Base-by-base conservation (phyloP, 2,888 invertebrate species). In the Pristionchus arcanus region DNA sequence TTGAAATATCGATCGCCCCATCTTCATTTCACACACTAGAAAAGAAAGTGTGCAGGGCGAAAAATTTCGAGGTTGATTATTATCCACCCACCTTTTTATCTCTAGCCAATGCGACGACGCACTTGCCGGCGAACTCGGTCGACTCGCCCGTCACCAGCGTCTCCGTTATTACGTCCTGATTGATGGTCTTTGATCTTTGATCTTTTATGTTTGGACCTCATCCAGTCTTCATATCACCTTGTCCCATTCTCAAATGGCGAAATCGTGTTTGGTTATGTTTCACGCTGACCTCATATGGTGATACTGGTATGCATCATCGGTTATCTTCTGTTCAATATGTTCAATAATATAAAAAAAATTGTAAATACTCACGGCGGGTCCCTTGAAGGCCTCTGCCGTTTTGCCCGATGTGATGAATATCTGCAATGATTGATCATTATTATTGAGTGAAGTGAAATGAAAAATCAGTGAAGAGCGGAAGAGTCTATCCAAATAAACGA, bases 41-140 rank as follows among this genome's bases (percentile, higher is more conserved):
- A n/a, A n/a, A n/a, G n/a, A n/a, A n/a, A n/a, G n/a, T n/a, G n/a
- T n/a, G n/a, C n/a, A n/a, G n/a, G n/a, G n/a, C n/a, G n/a, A n/a
- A 1, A 31, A 74, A 31, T 16, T 71, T 31, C 37, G 2, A 13
- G 37, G 19, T 53, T 53, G 28, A 28, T 83, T 83, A 25, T n/a
- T 25, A 21, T 11, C 31, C 49, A 5, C 89, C 11, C 3, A 83
- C 90, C 55, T 94, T 94, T 19, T 91, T 83, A 92, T 96, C 96
- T 63, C 93, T 90, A 1, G 94, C 94, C 90, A 95, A 87, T 15
- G 91, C 90, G 21, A 93, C 95, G 34, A 95, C 90, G 25, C 92
- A 91, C 77, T 93, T 94, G 3, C 95, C 95, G 0, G 93, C 90
- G 91, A 91, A 95, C 71, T 94, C 95, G 7, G 91, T 90, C 9